These are phyloP conservation scores for Epinephelus lanceolatus DNA, from an alignment of 2,113 vertebrate genomes.

Conservation along the genomic window DNA sequence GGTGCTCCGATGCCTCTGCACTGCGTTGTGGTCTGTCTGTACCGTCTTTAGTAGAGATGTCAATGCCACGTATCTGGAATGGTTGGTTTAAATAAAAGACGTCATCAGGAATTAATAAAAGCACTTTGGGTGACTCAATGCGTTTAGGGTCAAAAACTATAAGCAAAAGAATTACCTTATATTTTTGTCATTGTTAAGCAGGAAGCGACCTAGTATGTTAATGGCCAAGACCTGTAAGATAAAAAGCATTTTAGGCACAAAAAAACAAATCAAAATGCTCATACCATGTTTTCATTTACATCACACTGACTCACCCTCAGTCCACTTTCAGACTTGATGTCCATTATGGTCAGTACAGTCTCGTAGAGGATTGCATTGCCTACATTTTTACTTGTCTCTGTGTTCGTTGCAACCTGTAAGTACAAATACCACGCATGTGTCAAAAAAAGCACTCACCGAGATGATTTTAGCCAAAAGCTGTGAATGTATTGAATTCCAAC, in stretches of 20 bases:
- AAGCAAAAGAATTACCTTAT: constrained; percentile 86
- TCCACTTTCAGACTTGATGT: constrained; percentile 99
- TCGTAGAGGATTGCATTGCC: constrained; percentile 99
- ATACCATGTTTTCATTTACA: not conserved
- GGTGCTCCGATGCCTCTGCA: constrained; percentile 97
- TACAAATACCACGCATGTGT: constrained; percentile 5
- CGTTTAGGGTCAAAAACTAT: not conserved
- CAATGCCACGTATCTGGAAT: constrained; percentile 94
- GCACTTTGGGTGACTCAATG: not conserved
- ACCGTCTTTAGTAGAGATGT: constrained; percentile 98
- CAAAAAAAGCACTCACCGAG: not conserved
- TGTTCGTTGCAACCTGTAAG: constrained; percentile 96
- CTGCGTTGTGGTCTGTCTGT: constrained; percentile 98
- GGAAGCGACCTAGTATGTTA: constrained; percentile 98
- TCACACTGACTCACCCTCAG: constrained; percentile 89
- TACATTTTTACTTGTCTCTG: constrained; percentile 99
- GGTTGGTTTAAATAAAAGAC: constrained; percentile 6
- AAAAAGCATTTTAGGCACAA: constrained; percentile 26
- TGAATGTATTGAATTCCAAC: constrained; percentile 76
- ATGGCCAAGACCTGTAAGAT: constrained; percentile 95
- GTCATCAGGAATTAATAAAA: not conserved
- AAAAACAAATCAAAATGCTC: not conserved
- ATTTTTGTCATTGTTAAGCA: constrained; percentile 99
- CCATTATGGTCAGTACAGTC: constrained; percentile 99
- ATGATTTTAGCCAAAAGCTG: not conserved